Evolutionary conservation across 2,113 vertebrate species (phyloP), one percentile per base, ranked within the genome.

Genomic region (Neogale vison): DNA sequence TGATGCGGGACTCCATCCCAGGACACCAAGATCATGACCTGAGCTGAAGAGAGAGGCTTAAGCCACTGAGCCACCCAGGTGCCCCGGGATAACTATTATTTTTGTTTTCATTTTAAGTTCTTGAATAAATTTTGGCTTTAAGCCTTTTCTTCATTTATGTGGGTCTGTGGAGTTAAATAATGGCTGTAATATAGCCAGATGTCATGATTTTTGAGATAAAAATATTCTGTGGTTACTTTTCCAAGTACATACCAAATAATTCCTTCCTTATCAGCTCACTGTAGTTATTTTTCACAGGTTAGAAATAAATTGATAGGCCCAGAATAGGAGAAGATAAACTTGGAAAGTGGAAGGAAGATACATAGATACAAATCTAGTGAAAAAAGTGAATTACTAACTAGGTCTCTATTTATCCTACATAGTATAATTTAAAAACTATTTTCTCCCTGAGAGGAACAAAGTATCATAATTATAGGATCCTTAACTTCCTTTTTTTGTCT

Each of bases 281-380:
- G 24, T 65, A 83, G 36, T 31, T 80, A 20, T 74, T 91, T 86
- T 86, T 74, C 67, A 42, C 39, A 72, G 50, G 21, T 52, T 82
- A 57, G 34, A 67, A 69, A 42, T 59, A 76, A 93, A 82, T 87
- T 57, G 6, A 18, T 80, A 72, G 52, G 17, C 34, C 26, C 82
- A 29, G 24, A 1, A 82, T 88, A 29, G 29, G 29, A 74, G 9
- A 59, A 50, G n/a, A 42, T 90, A 88, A 93, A 79, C 24, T 65
- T 85, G 81, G 93, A 84, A n/a, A 91, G 50, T 77, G 45, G 88
- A 93, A 67, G 86, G n/a, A 63, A 36, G 23, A 72, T 63, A n/a
- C 21, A 63, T 5, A 90, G 67, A 36, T 50, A 59, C 8, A n/a
- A 34, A 79, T 63, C 50, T 81, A 77, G 34, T 87, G 87, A 80